phyloP scores from a whole-genome alignment of 2,888 invertebrate genomes.

The Brachyptera risi region DNA sequence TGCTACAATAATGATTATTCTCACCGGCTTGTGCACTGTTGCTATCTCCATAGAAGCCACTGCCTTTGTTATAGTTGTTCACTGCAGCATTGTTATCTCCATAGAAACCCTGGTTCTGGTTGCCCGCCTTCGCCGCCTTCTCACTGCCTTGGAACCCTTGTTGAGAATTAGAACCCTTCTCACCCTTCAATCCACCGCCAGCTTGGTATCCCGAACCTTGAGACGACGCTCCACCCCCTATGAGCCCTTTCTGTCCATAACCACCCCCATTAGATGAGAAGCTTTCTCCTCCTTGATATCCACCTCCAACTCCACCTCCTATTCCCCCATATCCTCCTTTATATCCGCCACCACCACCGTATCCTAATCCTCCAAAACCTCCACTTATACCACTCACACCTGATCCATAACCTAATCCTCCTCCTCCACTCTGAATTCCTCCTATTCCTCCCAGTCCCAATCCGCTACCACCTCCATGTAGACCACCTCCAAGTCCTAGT shows the following conservation, averaged over 20 bases:
- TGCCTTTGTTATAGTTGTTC: conserved; percentile 10
- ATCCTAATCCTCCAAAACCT: background rate
- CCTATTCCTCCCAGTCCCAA: background rate
- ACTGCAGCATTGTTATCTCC: background rate
- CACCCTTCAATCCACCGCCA: conserved; percentile 8
- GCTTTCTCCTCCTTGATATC: conserved; percentile 1
- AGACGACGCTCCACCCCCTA: background rate
- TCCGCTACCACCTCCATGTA: background rate
- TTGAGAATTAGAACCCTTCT: background rate
- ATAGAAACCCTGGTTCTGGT: conserved; percentile 6
- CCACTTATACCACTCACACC: background rate
- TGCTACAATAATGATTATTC: background rate
- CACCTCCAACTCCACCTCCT: background rate
- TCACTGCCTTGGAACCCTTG: conserved; percentile 14
- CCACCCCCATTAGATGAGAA: background rate
- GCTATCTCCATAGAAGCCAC: conserved; percentile 5
- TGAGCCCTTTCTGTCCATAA: background rate
- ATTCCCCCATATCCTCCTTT: background rate
- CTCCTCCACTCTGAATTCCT: background rate
- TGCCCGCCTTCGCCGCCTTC: background rate
- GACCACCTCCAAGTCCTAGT: background rate
- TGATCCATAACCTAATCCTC: background rate
- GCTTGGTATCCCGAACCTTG: background rate
- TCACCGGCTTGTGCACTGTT: conserved; percentile 16
- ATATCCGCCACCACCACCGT: background rate